Conservation (phyloP, 2,113 vertebrate species). For the Pituophis catenifer region DNA sequence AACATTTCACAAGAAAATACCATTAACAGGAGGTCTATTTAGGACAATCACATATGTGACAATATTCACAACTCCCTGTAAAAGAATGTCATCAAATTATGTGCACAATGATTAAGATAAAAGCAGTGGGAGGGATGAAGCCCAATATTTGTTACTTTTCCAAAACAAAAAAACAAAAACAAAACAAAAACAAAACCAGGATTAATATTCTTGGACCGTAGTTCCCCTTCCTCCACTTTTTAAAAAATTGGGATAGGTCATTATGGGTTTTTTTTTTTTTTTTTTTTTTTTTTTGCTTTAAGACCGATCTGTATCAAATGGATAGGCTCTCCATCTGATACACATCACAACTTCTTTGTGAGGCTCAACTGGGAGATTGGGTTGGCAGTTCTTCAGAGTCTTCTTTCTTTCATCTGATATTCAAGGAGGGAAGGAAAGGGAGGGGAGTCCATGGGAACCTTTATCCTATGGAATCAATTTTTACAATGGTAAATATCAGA, state of each 20-base stretch:
- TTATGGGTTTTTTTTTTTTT: not conserved
- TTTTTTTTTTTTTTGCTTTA: not conserved
- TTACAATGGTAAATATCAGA: not conserved
- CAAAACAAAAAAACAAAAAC: not conserved
- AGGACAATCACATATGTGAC: slow-evolving; percentile 35
- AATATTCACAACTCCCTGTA: slow-evolving; percentile 6
- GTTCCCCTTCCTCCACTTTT: not conserved
- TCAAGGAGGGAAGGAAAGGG: not conserved
- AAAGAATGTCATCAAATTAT: slow-evolving; percentile 27
- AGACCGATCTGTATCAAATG: not conserved
- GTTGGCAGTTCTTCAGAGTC: not conserved
- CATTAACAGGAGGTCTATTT: slow-evolving; percentile 11
- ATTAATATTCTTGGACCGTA: not conserved
- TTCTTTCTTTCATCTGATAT: not conserved
- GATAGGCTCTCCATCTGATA: not conserved
- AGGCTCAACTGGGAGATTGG: not conserved
- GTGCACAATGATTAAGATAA: not conserved
- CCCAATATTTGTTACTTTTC: not conserved
- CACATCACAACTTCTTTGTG: not conserved
- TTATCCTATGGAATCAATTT: not conserved
- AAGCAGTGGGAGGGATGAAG: not conserved
- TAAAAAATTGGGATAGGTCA: not conserved
- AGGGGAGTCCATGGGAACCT: not conserved
- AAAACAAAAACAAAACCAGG: not conserved
- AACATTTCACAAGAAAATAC: slow-evolving; percentile 49